A percentile compares a stretch with the other conserved stretches of the same genome.
phyloP scores from a whole-genome alignment of 1,140 invertebrate genomes.

The Eupristina koningsbergeri region DNA sequence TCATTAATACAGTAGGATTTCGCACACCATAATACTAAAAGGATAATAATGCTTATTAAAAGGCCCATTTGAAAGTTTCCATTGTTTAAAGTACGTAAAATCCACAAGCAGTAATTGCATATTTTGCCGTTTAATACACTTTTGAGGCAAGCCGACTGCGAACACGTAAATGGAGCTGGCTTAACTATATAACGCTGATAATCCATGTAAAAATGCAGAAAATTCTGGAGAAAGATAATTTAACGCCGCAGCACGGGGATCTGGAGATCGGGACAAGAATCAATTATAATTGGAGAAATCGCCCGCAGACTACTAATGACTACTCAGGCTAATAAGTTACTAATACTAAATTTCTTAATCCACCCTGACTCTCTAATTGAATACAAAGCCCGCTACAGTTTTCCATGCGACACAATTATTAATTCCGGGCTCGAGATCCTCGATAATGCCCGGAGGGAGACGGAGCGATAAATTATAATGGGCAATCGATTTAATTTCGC shows the following conservation, averaged over 20 bases:
- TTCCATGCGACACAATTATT: background rate
- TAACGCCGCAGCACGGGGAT: too few relatives aligned
- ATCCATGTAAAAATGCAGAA: too few relatives aligned
- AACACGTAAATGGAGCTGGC: too few relatives aligned
- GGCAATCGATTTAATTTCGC: background rate
- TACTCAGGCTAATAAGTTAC: background rate
- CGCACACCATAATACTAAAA: too few relatives aligned
- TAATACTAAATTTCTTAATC: constrained; percentile 16
- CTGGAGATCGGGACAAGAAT: background rate
- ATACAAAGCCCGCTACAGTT: background rate
- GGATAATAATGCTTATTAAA: too few relatives aligned
- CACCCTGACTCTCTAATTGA: background rate
- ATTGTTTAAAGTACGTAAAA: too few relatives aligned
- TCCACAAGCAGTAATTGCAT: too few relatives aligned
- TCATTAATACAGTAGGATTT: background rate
- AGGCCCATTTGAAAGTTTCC: too few relatives aligned
- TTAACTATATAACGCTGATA: too few relatives aligned
- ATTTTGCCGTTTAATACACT: too few relatives aligned
- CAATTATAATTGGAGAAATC: constrained; percentile 7
- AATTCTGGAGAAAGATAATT: too few relatives aligned
- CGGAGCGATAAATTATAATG: background rate
- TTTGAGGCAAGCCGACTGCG: too few relatives aligned
- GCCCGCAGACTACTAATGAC: background rate
- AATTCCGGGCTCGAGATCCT: background rate
- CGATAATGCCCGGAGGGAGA: background rate